Base-by-base conservation (phyloP, 2,113 vertebrate genomes). In the Nesospiza acunhae region DNA sequence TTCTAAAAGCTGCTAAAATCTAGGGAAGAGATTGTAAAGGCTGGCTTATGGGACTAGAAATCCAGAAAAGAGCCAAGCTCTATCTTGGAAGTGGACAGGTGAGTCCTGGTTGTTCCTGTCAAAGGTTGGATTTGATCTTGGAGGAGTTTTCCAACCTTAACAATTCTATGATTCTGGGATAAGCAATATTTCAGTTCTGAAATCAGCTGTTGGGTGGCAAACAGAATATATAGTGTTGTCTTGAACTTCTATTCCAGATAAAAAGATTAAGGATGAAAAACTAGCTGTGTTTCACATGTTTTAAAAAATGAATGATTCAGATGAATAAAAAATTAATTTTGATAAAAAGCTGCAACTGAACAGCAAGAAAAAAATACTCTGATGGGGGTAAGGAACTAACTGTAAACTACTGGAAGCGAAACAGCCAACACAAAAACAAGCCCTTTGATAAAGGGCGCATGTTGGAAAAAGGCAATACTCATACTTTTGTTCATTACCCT, bases 121-220 rank as follows among this genome's bases (percentile, higher is more conserved):
- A 47, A n/a, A 68, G 24, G 24, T 0, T 21, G 46, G 23, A 24
- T 16, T 41, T 1, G 0, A 67, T 30, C n/a, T 26, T 60, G 46
- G 46, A 39, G 20, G 39, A n/a, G 15, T 46, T 60, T 39, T 41
- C 46, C 37, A 68, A 6, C 19, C 20, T 46, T 53, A 67, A 46
- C 3, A 52, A 21, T 15, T 82, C 53, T 53, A 3, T 28, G 28
- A 46, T 26, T 74, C 33, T 82, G n/a, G 26, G 13, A 68, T 10
- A 53, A 60, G 30, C 15, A 60, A 74, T 56, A 41, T 56, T n/a
- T 50, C 41, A 19, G 4, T 41, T 60, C 60, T 78, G 33, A 86
- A 86, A 56, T 39, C 41, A 77, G 18, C 42, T 9, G 0, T 24
- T 49, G 33, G 16, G 16, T 27, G 13, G 14, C 27, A 92, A 90